Conservation (phyloP, 2,888 invertebrate genomes). For the Ormyrus nitidulus region DNA sequence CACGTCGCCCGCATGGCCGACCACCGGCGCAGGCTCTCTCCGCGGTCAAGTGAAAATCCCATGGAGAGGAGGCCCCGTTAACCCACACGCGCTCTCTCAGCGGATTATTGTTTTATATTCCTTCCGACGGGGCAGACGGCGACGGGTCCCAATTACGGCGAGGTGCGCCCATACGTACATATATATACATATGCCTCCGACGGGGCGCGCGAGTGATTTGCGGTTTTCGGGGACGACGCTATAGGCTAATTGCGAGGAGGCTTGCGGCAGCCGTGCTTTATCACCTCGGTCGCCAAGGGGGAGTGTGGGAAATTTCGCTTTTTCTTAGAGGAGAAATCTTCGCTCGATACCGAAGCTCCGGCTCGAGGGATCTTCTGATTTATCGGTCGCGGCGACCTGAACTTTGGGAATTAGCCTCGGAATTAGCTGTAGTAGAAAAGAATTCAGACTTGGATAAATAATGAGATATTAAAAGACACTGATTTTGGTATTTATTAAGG, state of each 20-base stretch:
- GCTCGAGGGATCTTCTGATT: too few relatives aligned
- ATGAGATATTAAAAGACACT: too few relatives aligned
- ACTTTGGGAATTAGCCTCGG: too few relatives aligned
- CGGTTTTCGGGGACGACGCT: conserved; percentile 51
- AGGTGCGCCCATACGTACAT: not conserved
- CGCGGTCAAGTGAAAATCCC: conserved; percentile 19
- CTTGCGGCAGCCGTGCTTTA: conserved; percentile 1
- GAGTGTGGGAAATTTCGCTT: too few relatives aligned
- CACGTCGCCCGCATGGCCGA: too few relatives aligned
- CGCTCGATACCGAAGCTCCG: too few relatives aligned
- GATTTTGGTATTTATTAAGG: too few relatives aligned
- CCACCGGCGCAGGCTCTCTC: too few relatives aligned
- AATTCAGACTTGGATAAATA: too few relatives aligned
- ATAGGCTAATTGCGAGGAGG: conserved; percentile 28
- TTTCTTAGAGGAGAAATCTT: too few relatives aligned
- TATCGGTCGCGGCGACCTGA: too few relatives aligned
- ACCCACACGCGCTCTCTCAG: not conserved
- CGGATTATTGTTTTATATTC: conserved; percentile 27
- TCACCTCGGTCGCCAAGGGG: not conserved
- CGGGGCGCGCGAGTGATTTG: conserved; percentile 55
- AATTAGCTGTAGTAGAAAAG: too few relatives aligned
- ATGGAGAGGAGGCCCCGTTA: not conserved
- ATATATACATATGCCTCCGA: conserved; percentile 24
- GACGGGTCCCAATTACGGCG: conserved; percentile 25
- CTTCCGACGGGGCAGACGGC: not conserved